phyloP scores from a whole-genome alignment of 2,888 invertebrate genomes.

The Nezara viridula region DNA sequence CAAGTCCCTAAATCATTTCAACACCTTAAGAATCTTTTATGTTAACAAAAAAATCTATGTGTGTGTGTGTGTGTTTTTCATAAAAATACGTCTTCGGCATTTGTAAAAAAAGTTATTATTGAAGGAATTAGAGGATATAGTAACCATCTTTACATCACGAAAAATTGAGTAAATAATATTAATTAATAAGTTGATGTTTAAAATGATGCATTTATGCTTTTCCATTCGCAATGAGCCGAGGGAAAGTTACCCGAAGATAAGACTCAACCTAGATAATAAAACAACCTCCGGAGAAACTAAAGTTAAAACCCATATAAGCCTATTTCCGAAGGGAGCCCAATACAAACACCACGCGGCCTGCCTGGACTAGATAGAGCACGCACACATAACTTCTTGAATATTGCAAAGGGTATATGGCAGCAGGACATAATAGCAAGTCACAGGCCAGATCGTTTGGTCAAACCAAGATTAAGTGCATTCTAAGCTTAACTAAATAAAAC shows the following conservation, averaged over 20 bases:
- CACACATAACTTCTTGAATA: background rate
- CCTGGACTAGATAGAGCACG: background rate
- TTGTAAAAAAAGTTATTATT: too few species aligned
- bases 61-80: too few species aligned
- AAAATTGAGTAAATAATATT: background rate
- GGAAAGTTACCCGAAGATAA: background rate
- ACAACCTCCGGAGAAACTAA: background rate
- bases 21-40: too few species aligned
- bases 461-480: background rate
- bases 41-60: too few species aligned
- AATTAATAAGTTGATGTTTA: background rate
- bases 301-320: background rate
- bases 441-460: background rate
- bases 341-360: background rate
- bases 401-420: background rate
- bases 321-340: conserved; percentile 11
- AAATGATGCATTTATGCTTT: background rate
- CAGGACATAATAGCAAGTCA: background rate
- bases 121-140: too few species aligned
- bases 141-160: too few species aligned
- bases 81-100: too few species aligned
- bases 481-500: too few species aligned
- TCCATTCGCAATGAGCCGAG: background rate
- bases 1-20: too few species aligned
- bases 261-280: background rate